Evolutionary conservation across 2,113 vertebrate species (phyloP), one percentile per base, ranked within the genome.

Genomic region (Coptodon bakossiorum): DNA sequence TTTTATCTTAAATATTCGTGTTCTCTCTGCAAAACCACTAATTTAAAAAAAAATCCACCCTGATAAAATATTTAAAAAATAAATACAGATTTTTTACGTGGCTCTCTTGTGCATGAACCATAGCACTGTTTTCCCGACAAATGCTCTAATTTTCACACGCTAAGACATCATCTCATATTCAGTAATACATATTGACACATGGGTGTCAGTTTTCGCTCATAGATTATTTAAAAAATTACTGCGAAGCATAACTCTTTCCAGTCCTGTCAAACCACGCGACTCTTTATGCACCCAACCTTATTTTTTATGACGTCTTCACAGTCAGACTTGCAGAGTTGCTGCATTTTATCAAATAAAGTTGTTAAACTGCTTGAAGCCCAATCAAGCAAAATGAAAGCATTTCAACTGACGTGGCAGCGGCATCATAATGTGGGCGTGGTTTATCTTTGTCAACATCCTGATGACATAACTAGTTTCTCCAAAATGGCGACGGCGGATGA

Each of bases 401-500:
- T 83, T 88, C 7, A 38, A 88, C 80, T 93, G 90, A 96, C 94
- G 95, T 96, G 94, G 94, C 93, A 92, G 63, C 1, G 45, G 89
- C 93, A 36, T 96, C 94, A 95, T 45, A 1, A 2, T 6, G 57
- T 93, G 53, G 95, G 95, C 91, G 95, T 76, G 92, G 86, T 8
- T 81, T 92, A 73, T 22, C 2, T 81, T 88, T 95, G 94, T 95
- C 94, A 95, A 96, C 95, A 96, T 94, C 91, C 94, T 93, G 90
- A 87, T 94, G 93, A 95, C 88, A 83, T 90, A 91, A 93, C 86
- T 71, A 14, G 73, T 79, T 45, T 92, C 84, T 93, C 84, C 96
- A 97, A 97, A 96, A 97, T 97, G 97, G 97, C 96, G 95, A 94
- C 93, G 53, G 90, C 7, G 91, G 95, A 96, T 8, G 94, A 90